Evolutionary conservation across 2,888 invertebrate genomes (phyloP), one percentile per base, ranked within the genome.

Genomic region (Myopa tessellatipennis): DNA sequence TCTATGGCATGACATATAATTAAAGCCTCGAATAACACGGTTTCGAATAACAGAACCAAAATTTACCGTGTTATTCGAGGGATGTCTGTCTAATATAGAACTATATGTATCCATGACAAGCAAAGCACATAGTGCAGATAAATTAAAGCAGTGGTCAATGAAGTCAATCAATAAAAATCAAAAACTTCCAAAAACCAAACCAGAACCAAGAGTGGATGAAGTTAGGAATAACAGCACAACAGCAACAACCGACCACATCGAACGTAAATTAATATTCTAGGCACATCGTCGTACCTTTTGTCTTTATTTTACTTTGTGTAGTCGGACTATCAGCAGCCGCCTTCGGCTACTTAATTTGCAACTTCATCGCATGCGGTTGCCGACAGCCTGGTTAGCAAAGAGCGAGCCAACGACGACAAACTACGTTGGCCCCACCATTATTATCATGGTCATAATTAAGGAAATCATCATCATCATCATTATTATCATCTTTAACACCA

Each of bases 201-300:
- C 7, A 45, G 10, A 45, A 6, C 45, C 45, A 45, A 45, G 45
- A 45, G 10, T 45, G 45, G 45, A 45, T 8, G 7, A 45, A 6
- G 45, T 45, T 10, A 10, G 3, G 10, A 45, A 26, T 26, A 26
- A 26, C 26, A 45, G 10, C 45, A 16, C 65, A 38, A 36, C 65
- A 65, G 65, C 63, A 36, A 36, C 65, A 34, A 12, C 63, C 36
- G 4, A 12, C 65, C 7, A 38, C 38, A 8, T 36, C 69, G 10
- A 45, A 63, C 26, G 12, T 63, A 63, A 63, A 34, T 63, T 63
- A 63, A 63, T 63, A 63, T 63, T 63, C 63, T 26, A 63, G 63
- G 18, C 63, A 63, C 36, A n/a, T 63, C 60, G 60, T 60, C 60
- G n/a, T 60, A n/a, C n/a, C 5, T 55, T 55, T 10, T 55, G 14